Evolutionary conservation across 2,797 vertebrate genomes (phyloP).

Genomic region (Falco peregrinus): DNA sequence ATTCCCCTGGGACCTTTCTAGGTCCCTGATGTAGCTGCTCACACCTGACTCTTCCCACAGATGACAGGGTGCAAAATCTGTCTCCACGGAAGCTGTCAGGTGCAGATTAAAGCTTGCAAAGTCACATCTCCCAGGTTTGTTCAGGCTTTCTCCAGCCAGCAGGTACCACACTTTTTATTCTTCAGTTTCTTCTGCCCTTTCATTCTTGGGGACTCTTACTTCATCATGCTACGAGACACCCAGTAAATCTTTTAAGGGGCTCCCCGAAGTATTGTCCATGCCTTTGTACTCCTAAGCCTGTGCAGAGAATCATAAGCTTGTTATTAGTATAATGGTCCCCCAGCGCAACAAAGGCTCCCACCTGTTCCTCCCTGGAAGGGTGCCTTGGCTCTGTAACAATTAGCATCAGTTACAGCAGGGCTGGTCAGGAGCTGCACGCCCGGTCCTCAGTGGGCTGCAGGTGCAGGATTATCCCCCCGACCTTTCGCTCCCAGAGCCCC

Average conservation of each 20-base stretch:
- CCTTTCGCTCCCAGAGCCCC: conserved; percentile 59
- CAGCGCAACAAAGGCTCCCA: conserved; percentile 67
- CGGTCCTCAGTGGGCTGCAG: conserved; percentile 66
- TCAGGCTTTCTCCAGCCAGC: neutral
- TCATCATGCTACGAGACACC: neutral
- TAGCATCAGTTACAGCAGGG: conserved; percentile 69
- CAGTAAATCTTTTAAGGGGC: conserved; percentile 28
- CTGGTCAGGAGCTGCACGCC: neutral
- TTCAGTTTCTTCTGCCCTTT: conserved; percentile 6
- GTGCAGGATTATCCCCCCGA: conserved; percentile 73
- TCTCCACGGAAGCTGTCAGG: neutral
- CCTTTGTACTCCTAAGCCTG: conserved; percentile 47
- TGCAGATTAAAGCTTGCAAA: conserved; percentile 1
- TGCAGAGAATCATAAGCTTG: conserved; percentile 67
- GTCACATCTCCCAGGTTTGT: neutral
- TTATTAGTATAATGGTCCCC: conserved; percentile 68
- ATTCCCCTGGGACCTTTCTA: neutral
- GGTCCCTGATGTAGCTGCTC: conserved; percentile 55
- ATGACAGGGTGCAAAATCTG: conserved; percentile 12
- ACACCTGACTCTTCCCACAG: conserved; percentile 55
- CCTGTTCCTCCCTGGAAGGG: conserved; percentile 69
- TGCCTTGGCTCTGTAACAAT: conserved; percentile 69
- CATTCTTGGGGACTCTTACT: neutral
- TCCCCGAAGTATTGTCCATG: neutral
- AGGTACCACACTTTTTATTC: neutral